A percentile compares a stretch with the other conserved stretches of the same genome.
These are phyloP conservation scores for Lasiommata megera DNA, from an alignment of 2,888 invertebrate species.

Conservation along the genomic window DNA sequence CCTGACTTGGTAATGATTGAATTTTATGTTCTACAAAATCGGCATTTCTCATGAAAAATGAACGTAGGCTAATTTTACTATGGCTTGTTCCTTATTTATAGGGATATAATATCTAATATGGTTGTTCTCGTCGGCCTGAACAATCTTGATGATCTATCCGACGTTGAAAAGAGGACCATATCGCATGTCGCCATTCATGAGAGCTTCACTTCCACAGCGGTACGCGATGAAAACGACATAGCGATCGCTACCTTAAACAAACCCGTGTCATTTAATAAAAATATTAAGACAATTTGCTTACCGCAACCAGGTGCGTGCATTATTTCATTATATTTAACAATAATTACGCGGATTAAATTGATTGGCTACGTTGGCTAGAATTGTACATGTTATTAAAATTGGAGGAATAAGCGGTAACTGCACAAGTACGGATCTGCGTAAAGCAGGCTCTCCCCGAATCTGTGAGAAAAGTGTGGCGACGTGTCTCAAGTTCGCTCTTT, in stretches of 20 bases:
- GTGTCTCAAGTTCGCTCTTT: no score
- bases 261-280: slow-evolving; percentile 64
- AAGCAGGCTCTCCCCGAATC: no score
- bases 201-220: slow-evolving; percentile 69
- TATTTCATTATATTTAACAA: background rate
- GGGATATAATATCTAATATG: slow-evolving; percentile 61
- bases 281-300: slow-evolving; percentile 77
- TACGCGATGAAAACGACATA: slow-evolving; percentile 81
- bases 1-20: no score
- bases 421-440: no score
- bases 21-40: no score
- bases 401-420: no score
- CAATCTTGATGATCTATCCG: slow-evolving; percentile 52
- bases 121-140: slow-evolving; percentile 71
- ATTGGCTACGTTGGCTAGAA: no score
- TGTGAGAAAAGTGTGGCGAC: no score
- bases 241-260: slow-evolving; percentile 72
- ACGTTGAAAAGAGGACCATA: slow-evolving; percentile 61
- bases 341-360: no score
- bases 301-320: slow-evolving; percentile 63
- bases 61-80: no score
- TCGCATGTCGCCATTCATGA: slow-evolving; percentile 68
- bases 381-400: no score
- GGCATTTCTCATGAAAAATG: no score
- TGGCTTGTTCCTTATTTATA: slow-evolving; percentile 39